Conservation (phyloP, 2,888 invertebrate species). For the Gymnosoma rotundatum region DNA sequence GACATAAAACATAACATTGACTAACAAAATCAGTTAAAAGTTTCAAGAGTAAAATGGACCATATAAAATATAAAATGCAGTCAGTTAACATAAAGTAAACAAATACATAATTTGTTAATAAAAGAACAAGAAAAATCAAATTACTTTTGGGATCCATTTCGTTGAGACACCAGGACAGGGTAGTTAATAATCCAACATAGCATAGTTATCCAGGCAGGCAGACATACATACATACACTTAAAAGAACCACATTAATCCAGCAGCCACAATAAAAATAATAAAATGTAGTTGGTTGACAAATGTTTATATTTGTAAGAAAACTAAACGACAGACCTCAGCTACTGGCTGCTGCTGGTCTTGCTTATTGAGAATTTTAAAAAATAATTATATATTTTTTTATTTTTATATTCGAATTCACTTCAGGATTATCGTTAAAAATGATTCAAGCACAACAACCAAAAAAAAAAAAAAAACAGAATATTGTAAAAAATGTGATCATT, state of each 20-base stretch:
- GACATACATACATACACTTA: slow-evolving; percentile 11
- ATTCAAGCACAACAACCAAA: slow-evolving; percentile 52
- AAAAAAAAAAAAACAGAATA: slow-evolving; percentile 21
- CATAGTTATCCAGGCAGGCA: slow-evolving; percentile 43
- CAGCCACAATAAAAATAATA: neutral
- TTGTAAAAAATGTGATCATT: slow-evolving; percentile 55
- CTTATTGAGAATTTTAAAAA: slow-evolving; percentile 36
- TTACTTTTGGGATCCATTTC: slow-evolving; percentile 82
- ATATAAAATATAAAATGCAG: slow-evolving; percentile 18
- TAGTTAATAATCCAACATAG: slow-evolving; percentile 56
- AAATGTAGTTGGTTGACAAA: slow-evolving; percentile 39
- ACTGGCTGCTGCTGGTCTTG: slow-evolving; percentile 28
- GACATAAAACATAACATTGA: slow-evolving; percentile 56
- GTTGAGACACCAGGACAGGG: slow-evolving; percentile 50
- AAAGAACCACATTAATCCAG: slow-evolving; percentile 51
- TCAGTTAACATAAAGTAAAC: slow-evolving; percentile 44
- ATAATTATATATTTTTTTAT: slow-evolving; percentile 19
- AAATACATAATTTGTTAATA: slow-evolving; percentile 47
- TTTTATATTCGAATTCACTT: slow-evolving; percentile 52
- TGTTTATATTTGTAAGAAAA: slow-evolving; percentile 26
- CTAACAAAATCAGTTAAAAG: slow-evolving; percentile 56
- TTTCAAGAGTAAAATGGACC: slow-evolving; percentile 6
- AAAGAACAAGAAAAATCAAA: slow-evolving; percentile 65
- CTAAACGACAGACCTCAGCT: slow-evolving; percentile 19
- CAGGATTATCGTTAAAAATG: slow-evolving; percentile 47